These are phyloP conservation scores for Artibeus lituratus DNA, from an alignment of 2,797 vertebrate genomes.

Conservation along the genomic window DNA sequence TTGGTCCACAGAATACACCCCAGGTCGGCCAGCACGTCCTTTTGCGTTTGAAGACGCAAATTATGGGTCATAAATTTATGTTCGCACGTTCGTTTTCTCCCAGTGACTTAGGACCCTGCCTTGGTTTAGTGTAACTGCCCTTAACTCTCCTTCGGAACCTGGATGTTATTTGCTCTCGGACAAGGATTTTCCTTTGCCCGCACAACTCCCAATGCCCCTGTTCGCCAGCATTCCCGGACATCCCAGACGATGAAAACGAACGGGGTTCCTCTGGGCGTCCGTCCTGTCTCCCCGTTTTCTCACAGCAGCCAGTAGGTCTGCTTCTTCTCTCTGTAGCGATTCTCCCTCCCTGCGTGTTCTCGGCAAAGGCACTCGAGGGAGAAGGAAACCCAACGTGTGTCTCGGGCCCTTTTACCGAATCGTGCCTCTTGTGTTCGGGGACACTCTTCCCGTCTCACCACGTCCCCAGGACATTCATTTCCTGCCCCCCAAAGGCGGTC, in stretches of 20 bases:
- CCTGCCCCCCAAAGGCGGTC: not conserved
- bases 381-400: not conserved
- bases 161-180: not conserved
- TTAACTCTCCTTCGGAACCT: not conserved
- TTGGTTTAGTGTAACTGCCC: not conserved
- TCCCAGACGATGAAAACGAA: not conserved
- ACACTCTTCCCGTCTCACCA: not conserved
- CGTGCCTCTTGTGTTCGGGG: not conserved
- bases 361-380: not conserved
- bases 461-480: not conserved
- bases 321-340: not conserved
- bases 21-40: not conserved
- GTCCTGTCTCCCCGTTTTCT: not conserved
- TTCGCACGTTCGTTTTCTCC: not conserved
- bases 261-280: not conserved
- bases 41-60: not conserved
- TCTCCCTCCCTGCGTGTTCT: constrained; percentile 33
- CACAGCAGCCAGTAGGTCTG: constrained; percentile 43
- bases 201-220: not conserved
- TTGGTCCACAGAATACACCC: not conserved
- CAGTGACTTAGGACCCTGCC: not conserved
- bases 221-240: not conserved
- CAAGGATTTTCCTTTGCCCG: not conserved
- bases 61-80: not conserved
- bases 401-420: not conserved